Base-by-base conservation (phyloP, 2,888 invertebrate species). In the Ommatoiulus sabulosus region DNA sequence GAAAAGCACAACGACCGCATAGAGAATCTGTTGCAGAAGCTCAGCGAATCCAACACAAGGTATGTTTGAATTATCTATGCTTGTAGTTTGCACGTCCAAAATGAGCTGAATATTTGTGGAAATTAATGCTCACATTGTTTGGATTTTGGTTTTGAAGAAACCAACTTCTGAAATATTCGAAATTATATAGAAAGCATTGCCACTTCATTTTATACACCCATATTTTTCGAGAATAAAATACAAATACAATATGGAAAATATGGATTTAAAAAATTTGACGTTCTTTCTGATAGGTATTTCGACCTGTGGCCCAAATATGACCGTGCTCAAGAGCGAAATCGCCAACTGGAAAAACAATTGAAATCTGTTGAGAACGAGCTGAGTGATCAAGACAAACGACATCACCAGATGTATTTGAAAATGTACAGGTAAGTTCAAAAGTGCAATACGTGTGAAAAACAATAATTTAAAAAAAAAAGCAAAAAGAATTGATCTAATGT, bases 401-500 rank as follows among this genome's bases (percentile, higher is more conserved):
- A 96, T 91, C 95, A 95, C 91, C 94, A 96, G 91, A 94, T 95
- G 93, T 96, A 96, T 93, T 93, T 96, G 92, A 95, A 96, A 92
- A 96, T 96, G 96, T 91, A 91, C 90, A 91, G 90, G 91, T 90
- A 89, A 72, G 90, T 85, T 85, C 52, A 52, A 52, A 35, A 35
- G 35, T 35, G 35, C 0, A 35, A 35, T 35, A 35, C 35, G 35
- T 35, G 35, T 35, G 35, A 35, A 35, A 35, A 35, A 35, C 35
- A 35, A 35, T 35, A 35, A 35, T 35, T 35, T 2, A 35, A 35
- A 0, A 35, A 35, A 35, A 35, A 35, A 35, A 1, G 35, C 35
- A 35, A 35, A 35, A 35, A 35, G 35, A 2, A 35, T 35, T 35
- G 35, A 0, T 35, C 35, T 35, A 35, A 35, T 35, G 35, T 35